Percentiles rank a stretch among this genome's conserved stretches.
Evolutionary conservation across 2,797 vertebrate species (phyloP).

Genomic region (Nothura maculosa): DNA sequence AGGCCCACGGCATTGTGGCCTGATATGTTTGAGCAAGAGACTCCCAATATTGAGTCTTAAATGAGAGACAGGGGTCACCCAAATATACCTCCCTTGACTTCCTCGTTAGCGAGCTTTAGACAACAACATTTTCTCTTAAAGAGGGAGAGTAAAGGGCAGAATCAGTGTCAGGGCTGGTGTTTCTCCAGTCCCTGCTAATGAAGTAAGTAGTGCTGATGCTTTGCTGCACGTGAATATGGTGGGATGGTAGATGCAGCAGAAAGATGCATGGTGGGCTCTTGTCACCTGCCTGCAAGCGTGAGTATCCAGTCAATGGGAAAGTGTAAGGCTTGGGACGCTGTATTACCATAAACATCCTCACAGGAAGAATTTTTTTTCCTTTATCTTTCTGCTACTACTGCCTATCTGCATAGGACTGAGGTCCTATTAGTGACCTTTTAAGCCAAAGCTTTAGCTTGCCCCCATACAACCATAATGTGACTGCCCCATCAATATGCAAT

Average conservation of each 20-base stretch:
- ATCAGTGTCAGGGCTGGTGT: fast-evolving
- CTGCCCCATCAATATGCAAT: background rate
- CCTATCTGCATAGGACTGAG: background rate
- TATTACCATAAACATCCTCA: background rate
- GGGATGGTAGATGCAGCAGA: background rate
- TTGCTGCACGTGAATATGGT: fast-evolving
- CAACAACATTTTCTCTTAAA: background rate
- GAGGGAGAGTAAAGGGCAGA: background rate
- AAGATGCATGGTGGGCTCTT: background rate
- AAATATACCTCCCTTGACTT: background rate
- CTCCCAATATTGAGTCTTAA: background rate
- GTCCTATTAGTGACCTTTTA: fast-evolving
- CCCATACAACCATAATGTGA: background rate
- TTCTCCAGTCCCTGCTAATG: background rate
- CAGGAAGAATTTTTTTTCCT: background rate
- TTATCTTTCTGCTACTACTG: background rate
- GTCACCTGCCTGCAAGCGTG: background rate
- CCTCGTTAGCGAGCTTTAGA: background rate
- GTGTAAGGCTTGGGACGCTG: background rate
- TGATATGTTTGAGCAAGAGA: background rate
- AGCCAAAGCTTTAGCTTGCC: background rate
- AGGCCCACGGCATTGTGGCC: background rate
- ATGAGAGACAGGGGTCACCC: background rate
- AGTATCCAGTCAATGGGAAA: background rate
- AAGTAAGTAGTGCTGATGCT: background rate